These are phyloP conservation scores for Apis laboriosa DNA, from an alignment of 1,140 invertebrate genomes.

Conservation along the genomic window DNA sequence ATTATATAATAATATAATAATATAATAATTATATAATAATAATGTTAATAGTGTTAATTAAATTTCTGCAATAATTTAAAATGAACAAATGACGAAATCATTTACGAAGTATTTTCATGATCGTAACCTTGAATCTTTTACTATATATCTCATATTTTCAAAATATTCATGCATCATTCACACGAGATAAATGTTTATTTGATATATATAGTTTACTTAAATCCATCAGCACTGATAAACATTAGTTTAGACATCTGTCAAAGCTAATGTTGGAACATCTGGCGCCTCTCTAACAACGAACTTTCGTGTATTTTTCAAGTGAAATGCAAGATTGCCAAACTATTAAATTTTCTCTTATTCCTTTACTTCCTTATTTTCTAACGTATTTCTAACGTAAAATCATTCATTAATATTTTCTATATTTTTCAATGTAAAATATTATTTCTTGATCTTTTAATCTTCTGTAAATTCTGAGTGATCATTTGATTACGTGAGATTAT, in stretches of 20 bases:
- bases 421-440: too few relatives aligned
- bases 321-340: background rate
- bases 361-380: background rate
- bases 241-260: slow-evolving; percentile 11
- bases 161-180: background rate
- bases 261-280: background rate
- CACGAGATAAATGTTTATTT: background rate
- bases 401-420: too few relatives aligned
- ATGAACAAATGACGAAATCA: too few relatives aligned
- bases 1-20: too few relatives aligned
- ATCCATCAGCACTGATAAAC: background rate
- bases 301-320: background rate
- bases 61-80: too few relatives aligned
- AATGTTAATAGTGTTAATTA: too few relatives aligned
- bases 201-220: background rate
- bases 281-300: background rate
- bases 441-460: background rate
- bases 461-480: background rate
- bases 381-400: background rate
- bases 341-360: too few relatives aligned
- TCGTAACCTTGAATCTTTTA: background rate
- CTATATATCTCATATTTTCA: background rate
- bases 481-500: background rate
- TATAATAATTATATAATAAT: too few relatives aligned
- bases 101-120: background rate